A percentile compares a stretch with the other conserved stretches of the same genome.
phyloP scores from a whole-genome alignment of 1,140 invertebrate species.

The Drosophila pectinifera region DNA sequence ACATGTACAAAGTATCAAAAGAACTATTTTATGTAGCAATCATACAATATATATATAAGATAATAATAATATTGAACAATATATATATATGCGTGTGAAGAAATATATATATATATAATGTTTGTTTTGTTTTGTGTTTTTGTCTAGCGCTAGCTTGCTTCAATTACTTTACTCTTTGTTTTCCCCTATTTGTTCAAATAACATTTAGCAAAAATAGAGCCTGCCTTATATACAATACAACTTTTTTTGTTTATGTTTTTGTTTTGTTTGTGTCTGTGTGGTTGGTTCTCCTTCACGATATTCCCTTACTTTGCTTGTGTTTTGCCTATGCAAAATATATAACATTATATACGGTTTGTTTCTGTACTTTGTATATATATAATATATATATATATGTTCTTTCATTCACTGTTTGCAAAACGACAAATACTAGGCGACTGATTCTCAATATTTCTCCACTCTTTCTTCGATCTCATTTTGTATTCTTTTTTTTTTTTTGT shows the following conservation, averaged over 20 bases:
- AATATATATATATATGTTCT: constrained; percentile 59
- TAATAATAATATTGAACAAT: constrained; percentile 82
- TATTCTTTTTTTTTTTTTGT: constrained; percentile 25
- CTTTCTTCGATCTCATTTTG: constrained; percentile 31
- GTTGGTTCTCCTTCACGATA: constrained; percentile 34
- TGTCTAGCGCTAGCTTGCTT: constrained; percentile 78
- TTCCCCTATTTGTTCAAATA: constrained; percentile 81
- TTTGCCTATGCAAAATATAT: constrained; percentile 75
- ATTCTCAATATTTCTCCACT: constrained; percentile 38
- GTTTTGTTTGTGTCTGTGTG: constrained; percentile 40
- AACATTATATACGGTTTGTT: constrained; percentile 76
- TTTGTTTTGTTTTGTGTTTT: constrained; percentile 46
- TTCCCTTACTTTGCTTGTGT: constrained; percentile 24
- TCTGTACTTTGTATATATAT: constrained; percentile 50
- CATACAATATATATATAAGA: constrained; percentile 76
- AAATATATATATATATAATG: constrained; percentile 51
- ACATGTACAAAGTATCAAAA: constrained; percentile 83
- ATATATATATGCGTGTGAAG: constrained; percentile 52
- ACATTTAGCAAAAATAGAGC: constrained; percentile 83
- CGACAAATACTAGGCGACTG: constrained; percentile 60
- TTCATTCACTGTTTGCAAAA: constrained; percentile 54
- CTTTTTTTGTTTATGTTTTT: constrained; percentile 39
- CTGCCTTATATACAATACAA: constrained; percentile 82
- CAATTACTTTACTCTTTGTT: constrained; percentile 61
- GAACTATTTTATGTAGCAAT: constrained; percentile 80